Percentiles rank a stretch among this genome's conserved stretches.
Conservation (phyloP, 2,113 vertebrate species). For the Corythaeola cristata region DNA sequence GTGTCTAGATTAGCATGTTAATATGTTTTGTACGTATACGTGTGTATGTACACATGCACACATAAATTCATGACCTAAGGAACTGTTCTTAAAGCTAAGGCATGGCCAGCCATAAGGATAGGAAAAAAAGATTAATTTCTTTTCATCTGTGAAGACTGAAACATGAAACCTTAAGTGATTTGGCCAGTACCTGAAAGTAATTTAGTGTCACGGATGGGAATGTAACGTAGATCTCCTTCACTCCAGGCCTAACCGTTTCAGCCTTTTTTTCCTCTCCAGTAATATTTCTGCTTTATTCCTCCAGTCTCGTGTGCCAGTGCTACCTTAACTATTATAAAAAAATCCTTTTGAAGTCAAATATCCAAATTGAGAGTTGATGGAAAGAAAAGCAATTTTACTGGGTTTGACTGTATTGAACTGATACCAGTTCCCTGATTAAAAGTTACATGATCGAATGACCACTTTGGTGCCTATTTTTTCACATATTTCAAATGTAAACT, state of each 20-base stretch:
- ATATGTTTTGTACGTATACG: neutral
- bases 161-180: neutral
- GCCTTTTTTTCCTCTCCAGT: neutral
- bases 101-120: rapidly evolving
- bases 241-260: neutral
- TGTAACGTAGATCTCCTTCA: neutral
- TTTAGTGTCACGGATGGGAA: neutral
- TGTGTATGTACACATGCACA: too few species aligned
- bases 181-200: neutral
- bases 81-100: neutral
- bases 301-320: rapidly evolving
- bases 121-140: neutral
- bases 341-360: neutral
- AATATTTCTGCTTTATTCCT: neutral
- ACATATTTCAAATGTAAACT: neutral
- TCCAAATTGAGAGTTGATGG: neutral
- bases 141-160: neutral
- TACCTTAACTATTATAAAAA: neutral
- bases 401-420: neutral
- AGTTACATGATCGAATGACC: neutral
- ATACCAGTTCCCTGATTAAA: neutral
- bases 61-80: neutral
- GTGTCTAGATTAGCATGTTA: neutral
- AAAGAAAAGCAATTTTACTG: neutral
- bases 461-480: neutral